Evolutionary conservation across 30 jellyfish, hydroid and myxozoan species (phyloP).

Genomic region (Pelagia noctiluca): DNA sequence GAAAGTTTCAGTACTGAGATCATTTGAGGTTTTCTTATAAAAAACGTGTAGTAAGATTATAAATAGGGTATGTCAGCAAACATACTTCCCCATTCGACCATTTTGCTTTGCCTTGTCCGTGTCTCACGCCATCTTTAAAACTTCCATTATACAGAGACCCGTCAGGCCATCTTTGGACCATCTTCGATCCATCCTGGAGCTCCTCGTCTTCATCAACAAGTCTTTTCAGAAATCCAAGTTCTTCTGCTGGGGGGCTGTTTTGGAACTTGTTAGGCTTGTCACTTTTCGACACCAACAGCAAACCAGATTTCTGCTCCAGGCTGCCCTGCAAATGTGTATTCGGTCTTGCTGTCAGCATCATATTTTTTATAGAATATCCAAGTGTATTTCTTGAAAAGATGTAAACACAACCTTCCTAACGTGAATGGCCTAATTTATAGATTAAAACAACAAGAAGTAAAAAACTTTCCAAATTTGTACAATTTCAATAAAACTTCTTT

Average conservation of each 20-base stretch:
- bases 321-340: not conserved
- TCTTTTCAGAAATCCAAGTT: not conserved
- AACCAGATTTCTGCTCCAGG: not conserved
- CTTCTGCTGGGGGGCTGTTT: conserved; percentile 3
- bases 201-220: not conserved
- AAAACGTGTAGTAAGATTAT: not conserved
- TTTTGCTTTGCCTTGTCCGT: conserved; percentile 79
- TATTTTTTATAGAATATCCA: not conserved
- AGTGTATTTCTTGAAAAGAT: no score
- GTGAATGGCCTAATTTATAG: no score
- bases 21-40: no score
- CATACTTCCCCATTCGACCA: conserved; percentile 95
- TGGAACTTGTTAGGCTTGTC: not conserved
- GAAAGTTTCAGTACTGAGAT: no score
- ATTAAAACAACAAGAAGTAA: no score
- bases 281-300: not conserved
- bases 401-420: no score
- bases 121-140: conserved; percentile 71
- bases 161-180: conserved; percentile 73
- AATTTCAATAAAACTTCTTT: no score
- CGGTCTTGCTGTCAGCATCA: not conserved
- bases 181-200: not conserved
- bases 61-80: not conserved
- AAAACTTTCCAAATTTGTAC: no score
- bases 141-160: conserved; percentile 75